phyloP scores from a whole-genome alignment of 1,140 invertebrate species.

The Watersipora subatra region DNA sequence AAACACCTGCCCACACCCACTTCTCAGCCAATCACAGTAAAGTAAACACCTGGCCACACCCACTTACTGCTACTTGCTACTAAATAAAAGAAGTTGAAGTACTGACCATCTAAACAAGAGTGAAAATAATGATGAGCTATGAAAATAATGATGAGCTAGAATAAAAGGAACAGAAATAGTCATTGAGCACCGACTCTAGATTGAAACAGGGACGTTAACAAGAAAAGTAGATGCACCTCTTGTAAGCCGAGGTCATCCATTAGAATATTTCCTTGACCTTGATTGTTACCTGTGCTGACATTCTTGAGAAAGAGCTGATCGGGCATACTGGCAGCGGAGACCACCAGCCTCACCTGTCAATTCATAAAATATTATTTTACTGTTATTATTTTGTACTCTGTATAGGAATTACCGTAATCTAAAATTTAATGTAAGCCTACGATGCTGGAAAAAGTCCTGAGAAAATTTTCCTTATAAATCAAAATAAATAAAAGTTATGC shows the following conservation, averaged over 20 bases:
- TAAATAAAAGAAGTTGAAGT: neutral
- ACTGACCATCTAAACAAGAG: neutral
- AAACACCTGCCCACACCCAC: no score
- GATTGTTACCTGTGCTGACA: slow-evolving; percentile 32
- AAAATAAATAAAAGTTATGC: neutral
- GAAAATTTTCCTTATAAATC: neutral
- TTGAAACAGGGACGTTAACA: neutral
- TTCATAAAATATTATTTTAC: neutral
- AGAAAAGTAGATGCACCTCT: slow-evolving; percentile 16
- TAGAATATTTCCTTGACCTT: slow-evolving; percentile 57
- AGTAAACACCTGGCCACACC: no score
- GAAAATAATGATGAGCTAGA: neutral
- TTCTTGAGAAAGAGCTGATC: slow-evolving; percentile 56
- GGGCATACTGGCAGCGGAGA: slow-evolving; percentile 61
- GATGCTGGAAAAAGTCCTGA: no score
- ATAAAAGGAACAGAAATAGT: neutral
- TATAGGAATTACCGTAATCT: neutral
- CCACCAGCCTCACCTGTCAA: slow-evolving; percentile 56
- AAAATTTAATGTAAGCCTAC: no score
- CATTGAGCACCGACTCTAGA: neutral
- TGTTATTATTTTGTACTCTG: neutral
- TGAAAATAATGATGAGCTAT: neutral
- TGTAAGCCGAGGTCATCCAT: slow-evolving; percentile 86
- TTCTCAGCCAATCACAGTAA: no score
- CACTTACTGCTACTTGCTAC: no score